A percentile compares a stretch with the other conserved stretches of the same genome.
Conservation (phyloP, 2,888 invertebrate species). For the Agrochola circellaris region DNA sequence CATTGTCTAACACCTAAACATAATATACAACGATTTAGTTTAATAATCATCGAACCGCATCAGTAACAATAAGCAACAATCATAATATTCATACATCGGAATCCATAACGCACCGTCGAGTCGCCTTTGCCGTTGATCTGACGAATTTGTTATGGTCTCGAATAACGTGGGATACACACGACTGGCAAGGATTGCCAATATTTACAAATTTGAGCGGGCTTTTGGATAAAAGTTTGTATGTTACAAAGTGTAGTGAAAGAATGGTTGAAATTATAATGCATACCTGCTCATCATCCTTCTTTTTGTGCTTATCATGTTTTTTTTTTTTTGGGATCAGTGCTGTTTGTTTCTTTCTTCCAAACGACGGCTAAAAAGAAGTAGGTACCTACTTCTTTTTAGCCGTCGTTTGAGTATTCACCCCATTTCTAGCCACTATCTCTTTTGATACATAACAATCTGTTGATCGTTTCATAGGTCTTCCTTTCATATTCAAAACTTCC, state of each 20-base stretch:
- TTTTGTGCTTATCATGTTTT: neutral
- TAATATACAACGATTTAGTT: conserved; percentile 26
- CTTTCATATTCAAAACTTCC: neutral
- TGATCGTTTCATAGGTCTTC: no score
- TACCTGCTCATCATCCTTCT: neutral
- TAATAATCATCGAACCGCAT: conserved; percentile 64
- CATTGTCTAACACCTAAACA: neutral
- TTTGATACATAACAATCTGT: neutral
- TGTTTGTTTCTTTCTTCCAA: neutral
- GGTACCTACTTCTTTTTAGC: no score
- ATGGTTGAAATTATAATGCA: neutral
- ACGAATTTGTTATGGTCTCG: conserved; percentile 90
- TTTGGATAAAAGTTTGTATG: neutral
- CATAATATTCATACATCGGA: conserved; percentile 85
- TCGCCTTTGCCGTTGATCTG: conserved; percentile 85
- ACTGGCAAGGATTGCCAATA: conserved; percentile 43
- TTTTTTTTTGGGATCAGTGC: neutral
- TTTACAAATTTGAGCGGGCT: no score
- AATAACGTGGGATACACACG: conserved; percentile 81
- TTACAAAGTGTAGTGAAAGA: neutral
- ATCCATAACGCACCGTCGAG: conserved; percentile 82
- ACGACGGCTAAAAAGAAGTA: no score
- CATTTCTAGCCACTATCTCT: neutral
- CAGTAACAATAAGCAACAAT: conserved; percentile 80
- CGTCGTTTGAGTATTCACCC: neutral